Evolutionary conservation across 2,888 invertebrate genomes (phyloP).

Genomic region (Acanthopleura granulata): DNA sequence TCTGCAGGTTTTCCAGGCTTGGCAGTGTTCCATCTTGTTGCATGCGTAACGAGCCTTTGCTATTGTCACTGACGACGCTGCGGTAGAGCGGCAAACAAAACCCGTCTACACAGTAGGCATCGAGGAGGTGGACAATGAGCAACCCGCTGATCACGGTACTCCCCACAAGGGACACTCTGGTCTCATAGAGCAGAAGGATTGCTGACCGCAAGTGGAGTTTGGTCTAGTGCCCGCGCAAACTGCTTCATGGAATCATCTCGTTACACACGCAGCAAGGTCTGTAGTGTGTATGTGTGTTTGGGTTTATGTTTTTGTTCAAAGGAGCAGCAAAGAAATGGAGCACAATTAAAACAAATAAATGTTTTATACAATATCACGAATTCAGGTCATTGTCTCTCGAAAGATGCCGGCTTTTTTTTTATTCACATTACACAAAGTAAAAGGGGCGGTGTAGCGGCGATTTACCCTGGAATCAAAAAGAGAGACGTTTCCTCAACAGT

Average conservation of each 20-base stretch:
- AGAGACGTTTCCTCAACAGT: not conserved
- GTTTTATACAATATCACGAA: slow-evolving; percentile 19
- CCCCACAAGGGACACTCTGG: not conserved
- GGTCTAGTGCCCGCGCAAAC: slow-evolving; percentile 9
- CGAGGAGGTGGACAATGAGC: not conserved
- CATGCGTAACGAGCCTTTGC: slow-evolving; percentile 8
- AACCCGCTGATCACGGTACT: not conserved
- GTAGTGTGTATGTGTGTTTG: too few species aligned
- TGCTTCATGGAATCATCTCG: not conserved
- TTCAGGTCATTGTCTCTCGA: slow-evolving; percentile 19
- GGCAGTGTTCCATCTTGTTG: slow-evolving; percentile 10
- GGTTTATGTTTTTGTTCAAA: not conserved
- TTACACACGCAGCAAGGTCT: slow-evolving; percentile 15
- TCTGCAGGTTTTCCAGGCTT: not conserved
- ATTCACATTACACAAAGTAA: slow-evolving; percentile 17
- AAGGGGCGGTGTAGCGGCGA: slow-evolving; percentile 4
- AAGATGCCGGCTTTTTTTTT: slow-evolving; percentile 18
- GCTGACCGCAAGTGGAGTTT: slow-evolving; percentile 3
- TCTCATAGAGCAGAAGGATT: not conserved
- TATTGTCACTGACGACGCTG: not conserved
- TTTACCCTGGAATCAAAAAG: slow-evolving; percentile 15
- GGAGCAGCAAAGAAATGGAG: slow-evolving; percentile 13
- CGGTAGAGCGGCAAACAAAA: not conserved
- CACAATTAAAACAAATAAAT: slow-evolving; percentile 16
- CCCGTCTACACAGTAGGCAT: not conserved